These are phyloP conservation scores for Magallana nippona DNA, from an alignment of 2,888 invertebrate species.

Conservation along the genomic window DNA sequence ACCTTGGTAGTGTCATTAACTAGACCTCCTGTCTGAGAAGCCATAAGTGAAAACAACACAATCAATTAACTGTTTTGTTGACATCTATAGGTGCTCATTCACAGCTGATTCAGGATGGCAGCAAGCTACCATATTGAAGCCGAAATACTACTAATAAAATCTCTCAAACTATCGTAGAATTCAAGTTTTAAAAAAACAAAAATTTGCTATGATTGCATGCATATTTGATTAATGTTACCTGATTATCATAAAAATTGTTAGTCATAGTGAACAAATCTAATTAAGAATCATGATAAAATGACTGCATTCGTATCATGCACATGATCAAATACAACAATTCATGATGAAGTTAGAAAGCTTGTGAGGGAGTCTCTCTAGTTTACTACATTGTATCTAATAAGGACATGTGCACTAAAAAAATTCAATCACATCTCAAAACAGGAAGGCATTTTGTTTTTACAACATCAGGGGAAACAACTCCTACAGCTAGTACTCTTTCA, in stretches of 20 bases:
- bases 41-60: slow-evolving; percentile 33
- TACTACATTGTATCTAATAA: background rate
- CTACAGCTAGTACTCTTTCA: background rate
- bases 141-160: background rate
- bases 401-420: slow-evolving; percentile 7
- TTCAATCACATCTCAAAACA: background rate
- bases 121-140: slow-evolving; percentile 22
- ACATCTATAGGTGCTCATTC: slow-evolving; percentile 18
- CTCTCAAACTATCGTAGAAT: background rate
- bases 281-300: background rate
- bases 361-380: background rate
- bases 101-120: background rate
- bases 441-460: background rate
- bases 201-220: slow-evolving; percentile 15
- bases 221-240: background rate
- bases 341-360: slow-evolving; percentile 17
- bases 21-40: slow-evolving; percentile 74
- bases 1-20: slow-evolving; percentile 80
- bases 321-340: background rate
- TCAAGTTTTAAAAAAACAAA: background rate
- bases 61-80: background rate
- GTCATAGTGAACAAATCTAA: background rate
- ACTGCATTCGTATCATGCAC: slow-evolving; percentile 29
- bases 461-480: slow-evolving; percentile 9
- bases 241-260: background rate